phyloP scores from a whole-genome alignment of 2,113 vertebrate species.

The Neogobius melanostomus region DNA sequence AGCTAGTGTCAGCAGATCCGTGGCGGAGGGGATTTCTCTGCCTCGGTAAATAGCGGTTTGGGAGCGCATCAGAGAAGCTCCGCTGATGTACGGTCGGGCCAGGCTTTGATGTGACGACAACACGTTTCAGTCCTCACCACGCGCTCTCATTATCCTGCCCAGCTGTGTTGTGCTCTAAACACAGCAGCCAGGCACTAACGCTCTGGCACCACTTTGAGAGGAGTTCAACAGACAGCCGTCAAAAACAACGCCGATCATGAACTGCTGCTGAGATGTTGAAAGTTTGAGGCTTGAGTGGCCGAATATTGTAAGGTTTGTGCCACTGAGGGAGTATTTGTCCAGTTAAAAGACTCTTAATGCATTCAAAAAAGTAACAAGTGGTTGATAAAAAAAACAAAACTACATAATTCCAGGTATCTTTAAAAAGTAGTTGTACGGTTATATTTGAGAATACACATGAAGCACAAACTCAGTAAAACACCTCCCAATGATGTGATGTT shows the following conservation, averaged over 20 bases:
- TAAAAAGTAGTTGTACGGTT: too few species aligned
- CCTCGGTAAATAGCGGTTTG: background rate
- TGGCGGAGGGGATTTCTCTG: too few species aligned
- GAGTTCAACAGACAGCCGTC: background rate
- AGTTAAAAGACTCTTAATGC: too few species aligned
- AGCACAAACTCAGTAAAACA: too few species aligned
- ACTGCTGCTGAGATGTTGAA: background rate
- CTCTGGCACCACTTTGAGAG: slow-evolving; percentile 9
- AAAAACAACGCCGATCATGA: background rate
- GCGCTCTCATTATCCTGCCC: slow-evolving; percentile 40
- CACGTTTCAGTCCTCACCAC: slow-evolving; percentile 36
- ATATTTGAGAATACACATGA: too few species aligned
- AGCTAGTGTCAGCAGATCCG: background rate
- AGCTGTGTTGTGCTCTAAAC: slow-evolving; percentile 69
- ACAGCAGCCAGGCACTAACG: slow-evolving; percentile 35
- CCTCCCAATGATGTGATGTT: background rate
- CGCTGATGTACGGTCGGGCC: background rate
- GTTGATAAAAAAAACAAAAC: too few species aligned
- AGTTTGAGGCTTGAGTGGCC: background rate
- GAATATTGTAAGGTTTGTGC: background rate
- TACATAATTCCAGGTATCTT: too few species aligned
- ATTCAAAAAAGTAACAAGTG: too few species aligned
- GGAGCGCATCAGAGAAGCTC: background rate
- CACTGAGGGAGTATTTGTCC: too few species aligned
- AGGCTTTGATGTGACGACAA: slow-evolving; percentile 8